Evolutionary conservation across 2,113 vertebrate genomes (phyloP).

Genomic region (Ifrita kowaldi): DNA sequence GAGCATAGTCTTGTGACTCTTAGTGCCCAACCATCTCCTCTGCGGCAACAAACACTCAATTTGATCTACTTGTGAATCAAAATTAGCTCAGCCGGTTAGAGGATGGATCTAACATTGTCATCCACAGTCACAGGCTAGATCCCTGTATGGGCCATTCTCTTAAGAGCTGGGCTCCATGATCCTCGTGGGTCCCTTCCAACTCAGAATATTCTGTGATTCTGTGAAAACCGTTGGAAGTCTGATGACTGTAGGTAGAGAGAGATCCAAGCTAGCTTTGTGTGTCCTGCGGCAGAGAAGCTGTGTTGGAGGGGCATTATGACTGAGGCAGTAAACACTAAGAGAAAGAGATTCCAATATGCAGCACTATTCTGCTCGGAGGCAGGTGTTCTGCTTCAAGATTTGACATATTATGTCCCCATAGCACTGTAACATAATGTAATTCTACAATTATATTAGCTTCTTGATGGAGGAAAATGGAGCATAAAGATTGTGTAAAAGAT

Average conservation of each 20-base stretch:
- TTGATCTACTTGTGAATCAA: not conserved
- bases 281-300: not conserved
- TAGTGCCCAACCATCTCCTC: not conserved
- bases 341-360: not conserved
- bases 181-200: not conserved
- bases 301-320: not conserved
- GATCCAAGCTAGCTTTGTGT: not conserved
- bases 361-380: not conserved
- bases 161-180: not conserved
- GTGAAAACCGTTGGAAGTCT: not conserved
- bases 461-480: constrained; percentile 36
- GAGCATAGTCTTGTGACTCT: not conserved
- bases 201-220: not conserved
- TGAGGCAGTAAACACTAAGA: not conserved
- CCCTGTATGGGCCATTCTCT: not conserved
- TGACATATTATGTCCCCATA: not conserved
- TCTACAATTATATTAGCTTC: constrained; percentile 41
- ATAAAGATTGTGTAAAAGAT: not conserved
- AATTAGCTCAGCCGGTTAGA: not conserved
- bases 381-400: constrained; percentile 42
- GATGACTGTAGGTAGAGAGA: not conserved
- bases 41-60: not conserved
- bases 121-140: not conserved
- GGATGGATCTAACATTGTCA: not conserved
- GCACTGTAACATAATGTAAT: constrained; percentile 13